A percentile compares a stretch with the other conserved stretches of the same genome.
phyloP scores from a whole-genome alignment of 2,888 invertebrate species.

The Hirtodrosophila duncani region DNA sequence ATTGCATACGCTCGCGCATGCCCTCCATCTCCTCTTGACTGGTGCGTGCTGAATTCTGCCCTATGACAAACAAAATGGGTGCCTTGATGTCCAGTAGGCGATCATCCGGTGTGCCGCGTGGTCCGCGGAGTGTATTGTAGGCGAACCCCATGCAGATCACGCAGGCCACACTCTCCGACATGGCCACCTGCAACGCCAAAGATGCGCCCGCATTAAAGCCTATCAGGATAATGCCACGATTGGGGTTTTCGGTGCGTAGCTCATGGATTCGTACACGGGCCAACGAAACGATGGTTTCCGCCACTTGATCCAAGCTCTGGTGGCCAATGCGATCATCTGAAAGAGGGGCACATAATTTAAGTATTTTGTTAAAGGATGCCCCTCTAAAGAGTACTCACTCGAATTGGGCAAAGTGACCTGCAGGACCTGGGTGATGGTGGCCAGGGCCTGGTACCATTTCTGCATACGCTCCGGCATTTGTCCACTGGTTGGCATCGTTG shows the following conservation, averaged over 20 bases:
- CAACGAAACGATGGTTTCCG: slow-evolving; percentile 83
- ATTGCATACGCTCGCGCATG: slow-evolving; percentile 86
- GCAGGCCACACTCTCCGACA: slow-evolving; percentile 85
- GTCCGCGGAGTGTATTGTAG: slow-evolving; percentile 84
- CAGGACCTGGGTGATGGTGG: slow-evolving; percentile 84
- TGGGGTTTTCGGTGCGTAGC: slow-evolving; percentile 83
- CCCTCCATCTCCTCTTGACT: slow-evolving; percentile 88
- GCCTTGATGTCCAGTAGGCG: slow-evolving; percentile 84
- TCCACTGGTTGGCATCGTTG: slow-evolving; percentile 80
- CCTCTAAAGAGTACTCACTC: slow-evolving; percentile 44
- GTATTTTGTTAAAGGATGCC: background rate
- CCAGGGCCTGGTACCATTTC: slow-evolving; percentile 85
- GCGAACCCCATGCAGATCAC: slow-evolving; percentile 90
- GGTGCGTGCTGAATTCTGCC: slow-evolving; percentile 84
- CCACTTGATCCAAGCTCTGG: slow-evolving; percentile 78
- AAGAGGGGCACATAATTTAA: background rate
- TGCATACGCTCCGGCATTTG: slow-evolving; percentile 80
- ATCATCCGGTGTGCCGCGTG: slow-evolving; percentile 87
- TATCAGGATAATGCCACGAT: slow-evolving; percentile 85
- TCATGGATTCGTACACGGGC: slow-evolving; percentile 86
- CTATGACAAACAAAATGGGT: slow-evolving; percentile 88
- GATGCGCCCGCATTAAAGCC: slow-evolving; percentile 89
- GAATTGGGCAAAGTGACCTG: slow-evolving; percentile 76
- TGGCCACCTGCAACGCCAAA: slow-evolving; percentile 86
- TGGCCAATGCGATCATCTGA: slow-evolving; percentile 68